Conservation (phyloP, 2,797 vertebrate genomes). For the Balearica regulorum region DNA sequence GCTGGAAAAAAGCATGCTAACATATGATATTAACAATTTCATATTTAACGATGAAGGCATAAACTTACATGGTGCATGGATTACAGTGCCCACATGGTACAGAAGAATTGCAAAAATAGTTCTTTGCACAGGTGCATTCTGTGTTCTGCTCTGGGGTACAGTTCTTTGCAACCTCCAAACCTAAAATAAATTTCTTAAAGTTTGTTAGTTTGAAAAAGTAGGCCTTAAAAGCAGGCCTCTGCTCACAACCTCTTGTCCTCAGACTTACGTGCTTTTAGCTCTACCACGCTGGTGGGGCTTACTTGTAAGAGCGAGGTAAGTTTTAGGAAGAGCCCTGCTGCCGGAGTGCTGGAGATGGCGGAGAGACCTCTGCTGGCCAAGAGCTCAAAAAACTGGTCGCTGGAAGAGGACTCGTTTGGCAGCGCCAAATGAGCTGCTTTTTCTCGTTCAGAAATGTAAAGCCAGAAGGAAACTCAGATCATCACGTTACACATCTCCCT, state of each 20-base stretch:
- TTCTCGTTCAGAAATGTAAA: background rate
- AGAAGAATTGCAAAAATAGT: background rate
- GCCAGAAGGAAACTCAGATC: background rate
- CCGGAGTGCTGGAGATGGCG: fast-evolving
- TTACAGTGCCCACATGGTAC: background rate
- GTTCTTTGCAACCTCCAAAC: background rate
- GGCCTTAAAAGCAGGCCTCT: background rate
- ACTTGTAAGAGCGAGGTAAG: no score
- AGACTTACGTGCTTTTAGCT: background rate
- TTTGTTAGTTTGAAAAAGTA: background rate
- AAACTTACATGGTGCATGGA: conserved; percentile 43
- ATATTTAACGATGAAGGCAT: background rate
- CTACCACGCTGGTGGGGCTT: background rate
- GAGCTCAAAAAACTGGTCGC: background rate
- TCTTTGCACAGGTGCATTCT: conserved; percentile 14
- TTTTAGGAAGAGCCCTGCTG: background rate
- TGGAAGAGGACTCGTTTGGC: background rate
- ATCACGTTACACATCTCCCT: background rate
- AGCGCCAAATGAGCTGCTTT: background rate
- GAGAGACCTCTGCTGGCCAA: conserved; percentile 27
- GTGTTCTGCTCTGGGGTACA: conserved; percentile 30
- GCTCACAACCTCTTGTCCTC: background rate
- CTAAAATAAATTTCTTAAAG: conserved; percentile 42
- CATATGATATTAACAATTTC: background rate
- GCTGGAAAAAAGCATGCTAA: background rate